Conservation (phyloP, 2,888 invertebrate species). For the Pachydiplax longipennis region DNA sequence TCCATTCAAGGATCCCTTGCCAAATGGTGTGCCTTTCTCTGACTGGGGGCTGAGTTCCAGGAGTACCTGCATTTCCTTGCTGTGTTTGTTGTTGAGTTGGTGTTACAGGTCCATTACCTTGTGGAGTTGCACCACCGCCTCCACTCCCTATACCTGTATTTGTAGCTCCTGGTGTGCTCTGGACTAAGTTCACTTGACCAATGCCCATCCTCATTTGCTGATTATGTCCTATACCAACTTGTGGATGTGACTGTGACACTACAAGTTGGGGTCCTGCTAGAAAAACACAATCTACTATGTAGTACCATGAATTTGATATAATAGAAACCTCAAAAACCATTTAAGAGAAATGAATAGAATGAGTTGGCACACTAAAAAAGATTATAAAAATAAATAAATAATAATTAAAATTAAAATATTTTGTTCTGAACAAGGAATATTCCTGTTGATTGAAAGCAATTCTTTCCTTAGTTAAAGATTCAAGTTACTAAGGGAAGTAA, state of each 20-base stretch:
- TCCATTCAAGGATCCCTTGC: conserved; percentile 90
- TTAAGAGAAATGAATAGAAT: background rate
- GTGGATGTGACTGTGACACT: conserved; percentile 48
- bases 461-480: too few relatives aligned
- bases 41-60: conserved; percentile 53
- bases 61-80: conserved; percentile 56
- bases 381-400: too few relatives aligned
- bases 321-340: too few relatives aligned
- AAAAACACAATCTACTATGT: conserved; percentile 17
- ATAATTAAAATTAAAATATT: too few relatives aligned
- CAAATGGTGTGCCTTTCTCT: conserved; percentile 71
- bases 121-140: background rate
- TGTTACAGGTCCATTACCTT: background rate
- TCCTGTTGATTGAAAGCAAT: too few relatives aligned
- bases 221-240: conserved; percentile 24
- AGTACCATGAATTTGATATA: too few relatives aligned
- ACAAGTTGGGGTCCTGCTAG: conserved; percentile 56
- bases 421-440: too few relatives aligned
- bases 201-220: conserved; percentile 39
- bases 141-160: background rate
- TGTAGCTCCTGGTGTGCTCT: background rate
- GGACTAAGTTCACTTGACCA: conserved; percentile 31
- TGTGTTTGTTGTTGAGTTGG: conserved; percentile 49
- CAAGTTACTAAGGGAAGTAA: too few relatives aligned
- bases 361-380: too few relatives aligned